Evolutionary conservation across 2,113 vertebrate species (phyloP).

Genomic region (Psittacara wagleri): DNA sequence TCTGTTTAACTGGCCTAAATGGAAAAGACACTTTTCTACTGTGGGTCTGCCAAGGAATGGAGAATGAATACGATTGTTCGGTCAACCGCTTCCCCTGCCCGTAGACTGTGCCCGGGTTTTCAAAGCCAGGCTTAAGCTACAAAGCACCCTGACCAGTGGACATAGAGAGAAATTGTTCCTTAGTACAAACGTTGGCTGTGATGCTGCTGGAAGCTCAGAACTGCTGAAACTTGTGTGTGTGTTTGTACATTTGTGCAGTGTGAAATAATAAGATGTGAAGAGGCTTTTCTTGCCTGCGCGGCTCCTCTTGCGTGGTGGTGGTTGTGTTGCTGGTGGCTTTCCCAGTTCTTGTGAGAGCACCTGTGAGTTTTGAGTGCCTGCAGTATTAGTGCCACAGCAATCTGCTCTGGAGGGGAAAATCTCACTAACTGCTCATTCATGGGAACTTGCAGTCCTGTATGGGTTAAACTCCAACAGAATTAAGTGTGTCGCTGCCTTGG

Average conservation of each 20-base stretch:
- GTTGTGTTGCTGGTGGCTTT: not conserved
- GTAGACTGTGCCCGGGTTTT: constrained; percentile 8
- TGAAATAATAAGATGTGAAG: not conserved
- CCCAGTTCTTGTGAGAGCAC: not conserved
- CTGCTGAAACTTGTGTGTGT: constrained; percentile 2
- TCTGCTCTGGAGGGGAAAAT: not conserved
- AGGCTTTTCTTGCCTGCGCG: not conserved
- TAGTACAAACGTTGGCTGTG: constrained; percentile 59
- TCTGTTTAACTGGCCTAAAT: constrained; percentile 41
- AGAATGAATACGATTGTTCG: constrained; percentile 64
- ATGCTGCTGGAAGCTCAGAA: constrained; percentile 30
- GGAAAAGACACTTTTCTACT: constrained; percentile 63
- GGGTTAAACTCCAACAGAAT: not conserved
- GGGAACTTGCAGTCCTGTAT: not conserved
- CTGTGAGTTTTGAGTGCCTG: not conserved
- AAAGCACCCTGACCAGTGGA: not conserved
- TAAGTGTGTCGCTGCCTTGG: not conserved
- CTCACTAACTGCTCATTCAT: not conserved
- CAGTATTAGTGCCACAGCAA: fast-evolving
- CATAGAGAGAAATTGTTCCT: constrained; percentile 57
- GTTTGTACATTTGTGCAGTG: constrained; percentile 18
- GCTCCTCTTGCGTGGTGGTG: not conserved
- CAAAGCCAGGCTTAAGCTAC: constrained; percentile 54
- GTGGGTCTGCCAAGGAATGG: constrained; percentile 53
- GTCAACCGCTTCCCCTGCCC: constrained; percentile 46